Percentiles rank a stretch among this genome's conserved stretches.
These are phyloP conservation scores for Chromobotia macracanthus DNA, from an alignment of 2,797 vertebrate genomes.

Conservation along the genomic window DNA sequence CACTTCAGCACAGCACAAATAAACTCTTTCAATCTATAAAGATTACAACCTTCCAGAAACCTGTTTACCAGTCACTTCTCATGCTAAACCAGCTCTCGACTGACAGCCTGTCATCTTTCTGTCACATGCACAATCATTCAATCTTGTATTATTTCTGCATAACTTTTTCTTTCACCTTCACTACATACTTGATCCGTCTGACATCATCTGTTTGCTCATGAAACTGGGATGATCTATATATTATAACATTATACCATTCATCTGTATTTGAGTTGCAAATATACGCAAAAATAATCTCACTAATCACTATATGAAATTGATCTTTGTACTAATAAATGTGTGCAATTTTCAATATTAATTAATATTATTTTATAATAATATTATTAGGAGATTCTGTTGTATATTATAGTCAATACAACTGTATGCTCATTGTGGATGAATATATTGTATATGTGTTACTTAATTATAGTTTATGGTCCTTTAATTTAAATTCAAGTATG, in stretches of 20 bases:
- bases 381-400: slow-evolving; percentile 58
- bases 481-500: slow-evolving; percentile 44
- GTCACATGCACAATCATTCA: slow-evolving; percentile 24
- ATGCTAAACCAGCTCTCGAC: neutral
- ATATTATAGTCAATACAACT: slow-evolving; percentile 70
- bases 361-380: slow-evolving; percentile 61
- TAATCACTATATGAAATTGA: too few relatives aligned
- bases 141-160: neutral
- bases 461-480: slow-evolving; percentile 15
- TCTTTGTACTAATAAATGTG: neutral
- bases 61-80: neutral
- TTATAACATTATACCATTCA: too few relatives aligned
- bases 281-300: neutral
- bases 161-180: neutral
- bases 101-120: neutral
- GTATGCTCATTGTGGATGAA: slow-evolving; percentile 29
- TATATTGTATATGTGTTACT: slow-evolving; percentile 2
- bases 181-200: slow-evolving; percentile 35
- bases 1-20: neutral
- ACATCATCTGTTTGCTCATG: neutral
- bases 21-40: neutral
- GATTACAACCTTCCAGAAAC: neutral
- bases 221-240: neutral
- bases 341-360: neutral
- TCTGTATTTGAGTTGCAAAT: neutral